phyloP scores from a whole-genome alignment of 2,888 invertebrate species.

The Ptychoptera albimana region DNA sequence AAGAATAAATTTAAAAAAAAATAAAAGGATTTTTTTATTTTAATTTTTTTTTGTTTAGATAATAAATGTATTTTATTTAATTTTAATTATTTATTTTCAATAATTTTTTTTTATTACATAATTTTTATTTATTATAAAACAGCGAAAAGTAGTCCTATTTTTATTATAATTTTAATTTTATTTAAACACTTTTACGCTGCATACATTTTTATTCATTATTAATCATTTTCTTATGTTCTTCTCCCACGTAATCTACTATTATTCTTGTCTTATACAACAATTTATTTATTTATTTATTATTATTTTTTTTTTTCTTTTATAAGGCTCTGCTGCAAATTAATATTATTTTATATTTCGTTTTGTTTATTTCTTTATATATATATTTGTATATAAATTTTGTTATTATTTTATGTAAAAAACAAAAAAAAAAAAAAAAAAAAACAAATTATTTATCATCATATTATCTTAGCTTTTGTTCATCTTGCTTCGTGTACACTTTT shows the following conservation, averaged over 20 bases:
- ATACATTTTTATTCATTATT: too few relatives aligned
- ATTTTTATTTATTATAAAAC: neutral
- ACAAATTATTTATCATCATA: too few relatives aligned
- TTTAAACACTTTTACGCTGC: neutral
- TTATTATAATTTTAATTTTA: neutral
- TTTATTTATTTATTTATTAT: neutral
- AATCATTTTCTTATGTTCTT: neutral
- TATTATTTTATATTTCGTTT: too few relatives aligned
- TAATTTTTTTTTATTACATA: neutral
- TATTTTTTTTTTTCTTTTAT: neutral
- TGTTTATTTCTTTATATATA: too few relatives aligned
- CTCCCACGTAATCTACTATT: neutral
- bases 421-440: too few relatives aligned
- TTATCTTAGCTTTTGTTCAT: too few relatives aligned
- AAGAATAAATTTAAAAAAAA: too few relatives aligned
- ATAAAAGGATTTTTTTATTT: too few relatives aligned
- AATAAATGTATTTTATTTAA: neutral
- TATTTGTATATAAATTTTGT: too few relatives aligned
- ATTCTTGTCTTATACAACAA: neutral
- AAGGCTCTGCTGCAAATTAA: neutral
- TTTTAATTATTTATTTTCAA: neutral
- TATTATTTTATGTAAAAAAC: too few relatives aligned
- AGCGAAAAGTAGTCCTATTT: neutral
- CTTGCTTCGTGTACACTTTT: too few relatives aligned
- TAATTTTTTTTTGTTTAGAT: too few relatives aligned